Evolutionary conservation across 2,797 vertebrate species (phyloP), one percentile per base, ranked within the genome.

Genomic region (Alosa sapidissima): DNA sequence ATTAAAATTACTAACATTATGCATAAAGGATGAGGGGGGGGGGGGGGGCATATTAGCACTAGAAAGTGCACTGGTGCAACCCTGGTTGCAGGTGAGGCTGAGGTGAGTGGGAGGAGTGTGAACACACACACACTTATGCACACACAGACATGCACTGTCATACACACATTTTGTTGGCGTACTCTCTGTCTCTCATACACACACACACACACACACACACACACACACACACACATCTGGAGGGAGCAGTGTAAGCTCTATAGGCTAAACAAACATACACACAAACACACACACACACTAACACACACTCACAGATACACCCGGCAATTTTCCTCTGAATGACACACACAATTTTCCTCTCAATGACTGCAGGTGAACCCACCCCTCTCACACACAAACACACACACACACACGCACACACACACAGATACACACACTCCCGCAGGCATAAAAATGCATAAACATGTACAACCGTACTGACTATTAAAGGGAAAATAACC

Each of bases 1-100:
- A 78, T 78, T 78, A 21, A 45, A 47, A 78, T 78, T 14, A 78
- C 72, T 78, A 78, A 47, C 72, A 78, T 78, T 78, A 78, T 78
- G 72, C 72, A 78, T 78, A 45, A 78, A 36, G 24, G 65, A 68
- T 68, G 65, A 33, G n/a, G n/a, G 65, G 10, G 33, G 14, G 13
- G 8, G 28, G 8, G 24, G 11, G 13, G 33, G 1, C 4, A 13
- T 36, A 45, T 78, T 78, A 78, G 36, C 36, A 78, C 14, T 16
- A 7, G 16, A 33, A 5, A 68, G 65, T 36, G 65, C 65, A 33
- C 65, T 68, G 3, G 28, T 36, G 28, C 65, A 68, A 68, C 28
- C 65, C 65, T 11, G 3, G 11, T 16, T 36, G 28, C 65, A 68
- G 65, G 65, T 68, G 65, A 36, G 65, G 14, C 10, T 2, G 65